phyloP scores from a whole-genome alignment of 2,888 invertebrate species.

The Diaprepes abbreviatus region DNA sequence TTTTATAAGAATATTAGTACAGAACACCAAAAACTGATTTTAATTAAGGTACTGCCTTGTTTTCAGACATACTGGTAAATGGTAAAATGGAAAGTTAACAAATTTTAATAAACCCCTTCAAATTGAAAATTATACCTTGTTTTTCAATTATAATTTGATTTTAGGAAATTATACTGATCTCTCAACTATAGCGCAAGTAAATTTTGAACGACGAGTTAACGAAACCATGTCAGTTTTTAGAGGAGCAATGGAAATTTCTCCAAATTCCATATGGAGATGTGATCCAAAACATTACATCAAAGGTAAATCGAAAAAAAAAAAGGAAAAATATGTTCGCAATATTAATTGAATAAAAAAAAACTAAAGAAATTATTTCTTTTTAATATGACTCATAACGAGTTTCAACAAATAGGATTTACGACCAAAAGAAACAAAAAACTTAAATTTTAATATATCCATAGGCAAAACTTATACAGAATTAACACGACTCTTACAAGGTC shows the following conservation, averaged over 20 bases:
- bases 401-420: too few species aligned
- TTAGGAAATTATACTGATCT: constrained; percentile 51
- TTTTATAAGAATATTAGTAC: too few species aligned
- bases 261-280: constrained; percentile 50
- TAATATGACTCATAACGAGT: too few species aligned
- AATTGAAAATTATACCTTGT: too few species aligned
- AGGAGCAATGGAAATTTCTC: constrained; percentile 44
- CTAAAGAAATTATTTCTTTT: background rate
- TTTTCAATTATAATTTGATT: background rate
- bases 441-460: constrained; percentile 49
- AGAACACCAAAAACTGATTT: too few species aligned
- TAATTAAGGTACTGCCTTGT: too few species aligned
- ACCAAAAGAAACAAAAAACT: background rate
- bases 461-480: constrained; percentile 79
- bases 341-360: background rate
- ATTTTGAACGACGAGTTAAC: constrained; percentile 49
- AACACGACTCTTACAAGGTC: constrained; percentile 84
- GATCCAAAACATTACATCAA: constrained; percentile 52
- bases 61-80: too few species aligned
- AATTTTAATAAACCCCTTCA: too few species aligned
- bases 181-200: constrained; percentile 41
- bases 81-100: too few species aligned
- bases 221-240: constrained; percentile 43
- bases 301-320: constrained; percentile 45
- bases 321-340: background rate